Percentiles rank a stretch among this genome's conserved stretches.
These are phyloP conservation scores for Pseudomugil tenellus DNA, from an alignment of 2,797 vertebrate genomes.

Conservation along the genomic window DNA sequence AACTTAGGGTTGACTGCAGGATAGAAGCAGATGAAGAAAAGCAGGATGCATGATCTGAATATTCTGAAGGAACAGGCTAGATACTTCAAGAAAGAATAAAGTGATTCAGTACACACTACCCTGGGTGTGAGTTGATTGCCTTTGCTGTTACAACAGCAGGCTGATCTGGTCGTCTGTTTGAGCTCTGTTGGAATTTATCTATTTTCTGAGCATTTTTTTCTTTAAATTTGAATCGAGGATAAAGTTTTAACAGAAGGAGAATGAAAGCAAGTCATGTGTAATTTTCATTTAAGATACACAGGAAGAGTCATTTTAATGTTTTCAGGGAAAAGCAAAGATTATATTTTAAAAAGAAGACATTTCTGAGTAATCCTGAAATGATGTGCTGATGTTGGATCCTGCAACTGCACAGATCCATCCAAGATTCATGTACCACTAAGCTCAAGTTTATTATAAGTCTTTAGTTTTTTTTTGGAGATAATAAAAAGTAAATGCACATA, in stretches of 20 bases:
- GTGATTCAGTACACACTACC: conserved; percentile 30
- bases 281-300: conserved; percentile 3
- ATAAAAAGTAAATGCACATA: neutral
- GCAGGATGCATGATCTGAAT: neutral
- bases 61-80: conserved; percentile 32
- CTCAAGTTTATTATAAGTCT: neutral
- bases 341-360: conserved; percentile 15
- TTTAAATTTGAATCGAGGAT: conserved; percentile 16
- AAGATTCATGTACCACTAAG: neutral
- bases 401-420: neutral
- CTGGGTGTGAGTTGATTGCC: conserved; percentile 43
- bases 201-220: conserved; percentile 16
- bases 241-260: conserved; percentile 4
- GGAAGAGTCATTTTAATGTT: neutral
- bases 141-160: conserved; percentile 22
- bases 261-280: neutral
- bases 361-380: conserved; percentile 6
- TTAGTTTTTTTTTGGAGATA: neutral
- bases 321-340: neutral
- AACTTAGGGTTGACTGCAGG: conserved; percentile 20
- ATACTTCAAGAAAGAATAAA: conserved; percentile 22
- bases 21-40: neutral
- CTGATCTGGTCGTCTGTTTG: conserved; percentile 30
- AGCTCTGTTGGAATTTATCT: conserved; percentile 24
- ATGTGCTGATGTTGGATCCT: neutral